Evolutionary conservation across 2,113 vertebrate species (phyloP), one percentile per base, ranked within the genome.

Genomic region (Pseudopipra pipra): DNA sequence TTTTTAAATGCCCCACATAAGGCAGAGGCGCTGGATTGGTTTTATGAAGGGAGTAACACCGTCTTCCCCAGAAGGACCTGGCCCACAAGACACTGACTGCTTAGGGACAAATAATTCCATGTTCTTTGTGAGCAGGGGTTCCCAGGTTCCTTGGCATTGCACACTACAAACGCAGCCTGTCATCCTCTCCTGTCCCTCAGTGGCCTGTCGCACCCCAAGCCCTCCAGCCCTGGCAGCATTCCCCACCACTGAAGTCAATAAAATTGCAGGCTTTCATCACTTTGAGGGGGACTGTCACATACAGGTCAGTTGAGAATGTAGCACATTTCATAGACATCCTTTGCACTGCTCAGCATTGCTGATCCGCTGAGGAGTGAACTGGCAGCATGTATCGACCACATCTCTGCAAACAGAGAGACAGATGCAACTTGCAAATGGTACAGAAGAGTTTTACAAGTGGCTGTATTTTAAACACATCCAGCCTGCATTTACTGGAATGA

Each of bases 171-270:
- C 0, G 0, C 12, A 63, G 30, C 8, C 33, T 35, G n/a, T 28
- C 52, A 33, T 31, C 41, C 20, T 46, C 33, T 31, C 59, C 47
- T 0, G 0, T n/a, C 21, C 21, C 19, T 31, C 4, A 1, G 12
- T 1, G 1, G 16, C 51, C 51, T 47, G 11, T 65, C 0, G 0
- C 28, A 56, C 19, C 39, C 46, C 0, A 0, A 74, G 27, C 19
- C 10, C 73, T 76, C 44, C 25, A n/a, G 37, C 33, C 37, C 31
- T 37, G n/a, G 52, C 27, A 92, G 61, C 76, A 72, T 91, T 94
- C 61, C 68, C 56, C 30, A 72, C 30, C 68, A 68, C 75, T 65
- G 82, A 84, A 90, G 55, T 58, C 73, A 93, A 47, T 66, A 68
- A 46, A 87, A 89, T 93, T 55, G n/a, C 66, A 82, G 77, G 41